Base-by-base conservation (phyloP, 2,888 invertebrate species). In the Oligia strigilis region DNA sequence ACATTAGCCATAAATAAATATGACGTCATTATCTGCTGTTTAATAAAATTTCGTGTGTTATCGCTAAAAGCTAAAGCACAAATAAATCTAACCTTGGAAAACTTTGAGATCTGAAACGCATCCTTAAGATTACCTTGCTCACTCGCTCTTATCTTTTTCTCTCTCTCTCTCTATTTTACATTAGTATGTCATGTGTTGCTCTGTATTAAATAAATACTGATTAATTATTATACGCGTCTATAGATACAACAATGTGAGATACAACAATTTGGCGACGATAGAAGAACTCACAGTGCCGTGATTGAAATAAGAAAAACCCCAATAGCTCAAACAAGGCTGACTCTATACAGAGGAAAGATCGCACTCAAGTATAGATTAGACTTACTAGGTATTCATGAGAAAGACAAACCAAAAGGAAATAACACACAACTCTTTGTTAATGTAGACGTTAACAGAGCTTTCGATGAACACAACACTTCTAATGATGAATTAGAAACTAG, bases 21-120 rank as follows among this genome's bases (percentile, higher is more conserved):
- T 79, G n/a, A 69, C 64, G 62, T 72, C 58, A 74, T 49, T 62
- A 81, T n/a, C 11, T 69, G 14, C n/a, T 64, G 29, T 29, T 82
- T 58, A 65, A 23, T 55, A 46, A 29, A 71, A 65, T 71, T 46
- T 76, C 14, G 46, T 40, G n/a, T 55, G 13, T 40, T 75, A 49
- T 19, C 8, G 73, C 29, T 80, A 60, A 74, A 69, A 62, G 29
- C 36, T 55, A 13, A 1, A n/a, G 1, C 14, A 9, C 9, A 5
- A 74, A 23, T 14, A 29, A 60, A 40, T 58, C 5, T 66, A 17
- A 9, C 43, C 0, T 8, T 29, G 49, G 14, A 58, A 43, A 75
- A 13, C 4, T 23, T 23, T 58, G 23, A 58, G 23, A 23, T 58
- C 58, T 3, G 58, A 3, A 23, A 58, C 9, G 58, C 23, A 23